These are phyloP conservation scores for Zapus hudsonius DNA, from an alignment of 2,113 vertebrate species.

Conservation along the genomic window DNA sequence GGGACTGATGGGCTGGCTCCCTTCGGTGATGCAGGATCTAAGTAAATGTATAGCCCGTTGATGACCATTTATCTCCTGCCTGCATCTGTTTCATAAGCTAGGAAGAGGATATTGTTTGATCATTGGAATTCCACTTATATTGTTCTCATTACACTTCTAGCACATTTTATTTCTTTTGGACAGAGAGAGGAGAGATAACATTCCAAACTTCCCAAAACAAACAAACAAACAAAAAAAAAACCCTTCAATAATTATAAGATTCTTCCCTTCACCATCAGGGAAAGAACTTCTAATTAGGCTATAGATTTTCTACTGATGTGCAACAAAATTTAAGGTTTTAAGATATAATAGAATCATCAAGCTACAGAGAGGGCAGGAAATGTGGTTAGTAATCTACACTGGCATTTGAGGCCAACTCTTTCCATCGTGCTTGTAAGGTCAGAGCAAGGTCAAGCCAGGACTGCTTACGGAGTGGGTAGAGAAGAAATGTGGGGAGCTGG, in stretches of 20 bases:
- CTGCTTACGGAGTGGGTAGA: background rate
- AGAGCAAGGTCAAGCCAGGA: background rate
- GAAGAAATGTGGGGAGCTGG: background rate
- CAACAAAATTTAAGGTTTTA: constrained; percentile 28
- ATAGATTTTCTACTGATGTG: constrained; percentile 13
- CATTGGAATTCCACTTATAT: constrained; percentile 47
- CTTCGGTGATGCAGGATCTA: constrained; percentile 22
- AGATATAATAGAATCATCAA: constrained; percentile 43
- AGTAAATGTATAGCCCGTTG: background rate
- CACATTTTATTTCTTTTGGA: constrained; percentile 62
- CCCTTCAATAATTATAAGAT: background rate
- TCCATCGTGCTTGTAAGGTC: background rate
- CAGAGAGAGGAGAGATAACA: constrained; percentile 29
- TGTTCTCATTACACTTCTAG: constrained; percentile 60
- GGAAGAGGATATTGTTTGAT: constrained; percentile 30
- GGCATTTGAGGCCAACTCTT: constrained; percentile 36
- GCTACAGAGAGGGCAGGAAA: constrained; percentile 24
- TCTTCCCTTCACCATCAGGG: constrained; percentile 9
- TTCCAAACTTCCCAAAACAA: constrained; percentile 58
- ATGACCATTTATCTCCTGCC: constrained; percentile 1
- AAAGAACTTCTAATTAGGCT: constrained; percentile 38
- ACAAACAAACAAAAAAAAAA: constrained; percentile 56
- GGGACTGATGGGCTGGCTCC: background rate
- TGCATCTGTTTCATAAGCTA: constrained; percentile 48
- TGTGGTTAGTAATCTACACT: constrained; percentile 1